These are phyloP conservation scores for Melitaea athalia DNA, from an alignment of 2,888 invertebrate species.

Conservation along the genomic window DNA sequence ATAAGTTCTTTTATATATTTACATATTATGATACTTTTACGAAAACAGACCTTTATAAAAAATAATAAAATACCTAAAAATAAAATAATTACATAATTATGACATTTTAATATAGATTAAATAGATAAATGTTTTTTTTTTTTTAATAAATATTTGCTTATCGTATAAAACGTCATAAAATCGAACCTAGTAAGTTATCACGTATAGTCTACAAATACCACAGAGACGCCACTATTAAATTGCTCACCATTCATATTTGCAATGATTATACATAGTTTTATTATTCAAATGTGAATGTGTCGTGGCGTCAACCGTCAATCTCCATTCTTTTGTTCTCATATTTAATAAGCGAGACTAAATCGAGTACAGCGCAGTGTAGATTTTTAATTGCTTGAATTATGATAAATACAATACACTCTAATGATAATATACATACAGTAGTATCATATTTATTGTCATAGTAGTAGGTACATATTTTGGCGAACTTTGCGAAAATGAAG, in stretches of 20 bases:
- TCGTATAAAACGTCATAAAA: neutral
- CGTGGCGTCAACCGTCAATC: neutral
- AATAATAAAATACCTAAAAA: no score
- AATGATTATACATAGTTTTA: slow-evolving; percentile 33
- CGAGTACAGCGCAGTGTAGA: neutral
- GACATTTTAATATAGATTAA: neutral
- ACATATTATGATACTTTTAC: no score
- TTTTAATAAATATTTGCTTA: neutral
- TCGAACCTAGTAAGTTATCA: slow-evolving; percentile 1
- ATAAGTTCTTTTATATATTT: neutral
- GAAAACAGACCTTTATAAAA: no score
- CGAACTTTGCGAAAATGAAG: no score
- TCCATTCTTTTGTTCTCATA: slow-evolving; percentile 10
- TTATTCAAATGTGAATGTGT: slow-evolving; percentile 33
- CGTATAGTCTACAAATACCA: slow-evolving; percentile 7
- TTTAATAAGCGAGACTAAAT: neutral
- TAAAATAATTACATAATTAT: no score
- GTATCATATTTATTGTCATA: no score
- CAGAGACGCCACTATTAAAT: slow-evolving; percentile 17
- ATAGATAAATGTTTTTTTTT: neutral
- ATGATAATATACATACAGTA: no score
- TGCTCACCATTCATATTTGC: slow-evolving; percentile 25
- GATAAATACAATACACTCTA: neutral
- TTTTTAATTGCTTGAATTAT: slow-evolving; percentile 6
- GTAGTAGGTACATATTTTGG: no score